Evolutionary conservation across 2,797 vertebrate genomes (phyloP), one percentile per base, ranked within the genome.

Genomic region (Tangara arthus): DNA sequence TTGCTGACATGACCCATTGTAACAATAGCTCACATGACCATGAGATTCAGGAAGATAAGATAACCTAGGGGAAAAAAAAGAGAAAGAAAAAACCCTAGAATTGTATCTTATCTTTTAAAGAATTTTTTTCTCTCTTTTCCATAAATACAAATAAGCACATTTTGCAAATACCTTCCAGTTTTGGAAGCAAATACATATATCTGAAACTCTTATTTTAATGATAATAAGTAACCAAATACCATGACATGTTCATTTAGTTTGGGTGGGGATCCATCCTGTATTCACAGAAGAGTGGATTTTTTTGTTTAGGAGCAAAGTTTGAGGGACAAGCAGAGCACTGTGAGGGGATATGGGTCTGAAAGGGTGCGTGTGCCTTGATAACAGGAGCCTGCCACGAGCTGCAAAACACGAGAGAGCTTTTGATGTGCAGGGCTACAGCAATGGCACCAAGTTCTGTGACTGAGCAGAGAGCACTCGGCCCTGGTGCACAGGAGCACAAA

Each of bases 11-110:
- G 63, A 91, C 63, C 88, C 20, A 56, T 57, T 13, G 21, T 85
- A 91, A 66, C 46, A 94, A 93, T 88, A 91, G 79, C 55, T 87
- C 78, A 72, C 68, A 70, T 80, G 84, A 66, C 87, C 73, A 63
- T 46, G 61, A 50, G 61, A 88, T 61, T 72, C 60, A 64, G 34
- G 37, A 89, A 49, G 37, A 63, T 39, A 90, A 75, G 24, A 71
- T 69, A 82, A 78, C 42, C 22, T 42, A 57, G 32, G 3, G 2
- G 19, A 65, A 24, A 52, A 49, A 37, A 9, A 24, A 42, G 1
- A 15, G 35, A 27, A 52, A 80, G 1, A 39, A 37, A 9, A 11
- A 28, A 2, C 6, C 6, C 4, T 46, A 17, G 14, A 77, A 69
- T 70, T 46, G 1, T 15, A 41, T 46, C 12, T 59, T 26, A 50